Conservation (phyloP, 2,113 vertebrate genomes). For the Catharus minimus region DNA sequence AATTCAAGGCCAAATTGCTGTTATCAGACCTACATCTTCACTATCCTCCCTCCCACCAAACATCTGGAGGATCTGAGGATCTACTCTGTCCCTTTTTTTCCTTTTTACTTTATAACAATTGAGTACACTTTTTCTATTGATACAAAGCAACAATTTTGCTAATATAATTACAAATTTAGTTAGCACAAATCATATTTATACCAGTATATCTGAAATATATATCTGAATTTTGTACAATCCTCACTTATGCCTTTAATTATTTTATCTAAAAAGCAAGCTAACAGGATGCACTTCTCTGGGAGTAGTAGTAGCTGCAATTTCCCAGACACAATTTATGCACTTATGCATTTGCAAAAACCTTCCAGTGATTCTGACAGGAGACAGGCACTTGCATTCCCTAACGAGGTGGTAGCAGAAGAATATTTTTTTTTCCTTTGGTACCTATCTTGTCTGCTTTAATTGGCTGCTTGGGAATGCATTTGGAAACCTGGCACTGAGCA, state of each 20-base stretch:
- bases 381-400: not conserved
- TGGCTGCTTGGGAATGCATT: not conserved
- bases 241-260: not conserved
- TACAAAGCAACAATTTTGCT: no score
- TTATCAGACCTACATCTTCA: no score
- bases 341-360: not conserved
- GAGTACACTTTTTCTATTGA: no score
- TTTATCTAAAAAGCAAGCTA: not conserved
- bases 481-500: not conserved
- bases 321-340: not conserved
- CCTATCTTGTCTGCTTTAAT: conserved; percentile 16
- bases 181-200: no score
- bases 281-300: not conserved
- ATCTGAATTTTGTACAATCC: not conserved
- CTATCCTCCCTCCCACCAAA: no score
- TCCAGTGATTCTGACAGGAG: conserved; percentile 10
- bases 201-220: not conserved
- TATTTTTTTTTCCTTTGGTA: conserved; percentile 28
- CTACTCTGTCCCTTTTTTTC: no score
- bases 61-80: no score
- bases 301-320: not conserved
- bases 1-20: no score
- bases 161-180: no score
- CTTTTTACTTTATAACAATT: no score
- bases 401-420: not conserved